Conservation (phyloP, 2,113 vertebrate species). For the Lucifuga dentata region DNA sequence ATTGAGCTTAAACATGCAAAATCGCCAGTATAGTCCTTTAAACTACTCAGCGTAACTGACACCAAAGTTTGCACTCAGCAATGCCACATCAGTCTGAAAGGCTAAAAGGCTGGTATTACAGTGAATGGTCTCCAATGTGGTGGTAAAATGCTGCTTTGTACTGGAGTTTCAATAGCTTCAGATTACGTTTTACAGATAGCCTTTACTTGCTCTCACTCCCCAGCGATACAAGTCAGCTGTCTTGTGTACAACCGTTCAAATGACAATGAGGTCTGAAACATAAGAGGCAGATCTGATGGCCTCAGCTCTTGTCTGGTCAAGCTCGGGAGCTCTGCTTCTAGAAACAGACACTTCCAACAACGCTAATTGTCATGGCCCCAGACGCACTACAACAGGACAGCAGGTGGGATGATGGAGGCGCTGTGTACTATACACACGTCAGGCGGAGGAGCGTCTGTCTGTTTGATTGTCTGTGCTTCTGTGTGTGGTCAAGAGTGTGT, state of each 20-base stretch:
- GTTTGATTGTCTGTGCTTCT: slow-evolving; percentile 23
- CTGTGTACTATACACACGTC: slow-evolving; percentile 41
- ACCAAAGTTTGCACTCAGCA: slow-evolving; percentile 18
- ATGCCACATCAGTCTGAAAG: slow-evolving; percentile 23
- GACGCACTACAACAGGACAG: slow-evolving; percentile 38
- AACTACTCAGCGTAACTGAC: slow-evolving; percentile 40
- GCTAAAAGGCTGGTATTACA: slow-evolving; percentile 49
- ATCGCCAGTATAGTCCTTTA: too few relatives aligned
- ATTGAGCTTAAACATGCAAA: too few relatives aligned
- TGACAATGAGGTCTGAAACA: slow-evolving; percentile 66
- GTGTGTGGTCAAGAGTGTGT: slow-evolving; percentile 42
- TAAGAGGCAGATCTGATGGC: slow-evolving; percentile 53
- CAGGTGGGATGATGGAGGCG: slow-evolving; percentile 42
- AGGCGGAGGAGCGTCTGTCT: slow-evolving; percentile 26
- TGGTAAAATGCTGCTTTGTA: slow-evolving; percentile 69
- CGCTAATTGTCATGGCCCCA: slow-evolving; percentile 40
- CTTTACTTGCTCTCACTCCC: slow-evolving; percentile 61
- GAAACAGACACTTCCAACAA: slow-evolving; percentile 38
- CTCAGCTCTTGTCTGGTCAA: slow-evolving; percentile 32
- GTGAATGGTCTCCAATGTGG: slow-evolving; percentile 50
- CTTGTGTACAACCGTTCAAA: slow-evolving; percentile 51
- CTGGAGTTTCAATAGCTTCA: slow-evolving; percentile 60
- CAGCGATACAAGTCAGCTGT: slow-evolving; percentile 39
- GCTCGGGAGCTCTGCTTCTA: slow-evolving; percentile 18
- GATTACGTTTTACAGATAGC: slow-evolving; percentile 59